Evolutionary conservation across 2,797 vertebrate species (phyloP).

Genomic region (Capromys pilorides): DNA sequence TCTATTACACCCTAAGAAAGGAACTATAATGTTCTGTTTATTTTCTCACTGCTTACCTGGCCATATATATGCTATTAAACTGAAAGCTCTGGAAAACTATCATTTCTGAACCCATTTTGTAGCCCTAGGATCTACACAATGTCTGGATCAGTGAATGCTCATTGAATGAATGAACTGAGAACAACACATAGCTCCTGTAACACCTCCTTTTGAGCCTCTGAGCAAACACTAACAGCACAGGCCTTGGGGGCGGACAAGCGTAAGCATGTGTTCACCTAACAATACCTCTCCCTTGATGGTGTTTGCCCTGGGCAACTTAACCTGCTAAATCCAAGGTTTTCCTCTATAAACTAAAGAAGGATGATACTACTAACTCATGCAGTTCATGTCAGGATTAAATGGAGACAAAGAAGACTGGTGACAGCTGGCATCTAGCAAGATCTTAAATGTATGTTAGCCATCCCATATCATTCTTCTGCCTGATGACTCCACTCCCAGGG

Average conservation of each 20-base stretch:
- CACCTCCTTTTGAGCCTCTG: not conserved
- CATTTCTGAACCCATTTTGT: conserved; percentile 29
- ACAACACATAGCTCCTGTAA: not conserved
- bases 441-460: not conserved
- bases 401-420: not conserved
- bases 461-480: not conserved
- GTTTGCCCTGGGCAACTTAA: not conserved
- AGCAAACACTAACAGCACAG: not conserved
- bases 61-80: not conserved
- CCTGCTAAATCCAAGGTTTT: conserved; percentile 13
- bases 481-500: not conserved
- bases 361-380: not conserved
- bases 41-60: not conserved
- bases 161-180: not conserved
- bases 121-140: not conserved
- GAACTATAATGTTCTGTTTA: not conserved
- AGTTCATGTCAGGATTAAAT: conserved; percentile 4
- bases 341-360: not conserved
- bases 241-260: not conserved
- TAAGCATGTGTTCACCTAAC: not conserved
- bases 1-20: not conserved
- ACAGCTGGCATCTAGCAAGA: not conserved
- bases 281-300: not conserved
- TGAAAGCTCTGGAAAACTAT: not conserved
- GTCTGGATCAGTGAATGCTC: not conserved